Evolutionary conservation across 92 coral and sea anemone species (phyloP), one percentile per base, ranked within the genome.

Genomic region (Porites lobata): DNA sequence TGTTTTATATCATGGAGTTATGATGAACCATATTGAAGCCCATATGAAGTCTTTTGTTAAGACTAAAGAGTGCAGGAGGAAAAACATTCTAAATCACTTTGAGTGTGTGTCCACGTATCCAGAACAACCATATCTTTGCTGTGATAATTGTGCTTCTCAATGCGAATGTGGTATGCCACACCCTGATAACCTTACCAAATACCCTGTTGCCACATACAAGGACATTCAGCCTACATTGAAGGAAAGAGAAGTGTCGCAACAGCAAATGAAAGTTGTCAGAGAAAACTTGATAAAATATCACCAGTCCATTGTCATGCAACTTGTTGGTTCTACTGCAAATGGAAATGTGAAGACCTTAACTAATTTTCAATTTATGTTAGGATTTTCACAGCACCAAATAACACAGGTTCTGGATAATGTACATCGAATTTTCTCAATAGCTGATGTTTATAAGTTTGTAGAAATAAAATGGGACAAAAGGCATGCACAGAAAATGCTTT

Each of bases 381-480:
- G 93, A 47, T 86, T 90, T 62, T 87, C 88, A 47, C 51, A 74
- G 73, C 82, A 69, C 71, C 93, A 90, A 87, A 86, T 90, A 56
- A 65, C 81, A 58, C 91, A 87, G 71, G 87, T 88, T 75, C 32
- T 88, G 68, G 87, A 88, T 88, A 88, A 82, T 67, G 61, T 88
- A 77, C 19, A 69, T 5, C 51, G 51, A 26, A 79, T 86, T 63
- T 90, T 87, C 78, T 19, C 88, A 79, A 54, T 53, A 65, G 47
- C 68, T 57, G 87, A 90, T 72, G 50, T 90, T 59, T 87, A 72
- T 56, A 75, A 65, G 13, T 62, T 78, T 19, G 87, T 90, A 26
- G 93, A 90, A 71, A 90, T 90, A 78, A n/a, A n/a, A n/a, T 86
- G 91, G 91, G 82, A 86, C 83, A 85, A 29, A 79, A 86, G 84